These are phyloP conservation scores for Mya arenaria DNA, from an alignment of 1,140 invertebrate species.

Conservation along the genomic window DNA sequence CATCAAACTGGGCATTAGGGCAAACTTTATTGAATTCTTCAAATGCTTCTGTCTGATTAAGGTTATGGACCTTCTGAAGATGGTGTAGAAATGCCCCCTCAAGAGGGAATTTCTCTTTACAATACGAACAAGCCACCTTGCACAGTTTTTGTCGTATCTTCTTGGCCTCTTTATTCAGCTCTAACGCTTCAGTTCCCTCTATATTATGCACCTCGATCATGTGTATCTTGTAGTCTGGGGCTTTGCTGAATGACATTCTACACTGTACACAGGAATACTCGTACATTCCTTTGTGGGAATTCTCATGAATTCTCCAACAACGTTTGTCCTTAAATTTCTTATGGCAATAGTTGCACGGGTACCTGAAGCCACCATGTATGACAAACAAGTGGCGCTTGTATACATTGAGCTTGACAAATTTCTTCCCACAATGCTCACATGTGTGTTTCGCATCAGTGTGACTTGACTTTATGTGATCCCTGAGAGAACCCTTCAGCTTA, in stretches of 20 bases:
- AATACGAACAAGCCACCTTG: conserved; percentile 10
- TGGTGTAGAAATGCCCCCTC: conserved; percentile 10
- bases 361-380: conserved; percentile 35
- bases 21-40: neutral
- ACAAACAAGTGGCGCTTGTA: conserved; percentile 35
- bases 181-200: conserved; percentile 7
- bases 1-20: too few species aligned
- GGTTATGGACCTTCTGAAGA: conserved; percentile 20
- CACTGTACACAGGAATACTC: conserved; percentile 25
- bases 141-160: conserved; percentile 13
- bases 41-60: neutral
- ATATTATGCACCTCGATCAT: conserved; percentile 37
- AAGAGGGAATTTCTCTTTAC: conserved; percentile 31
- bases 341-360: conserved; percentile 26
- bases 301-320: conserved; percentile 27
- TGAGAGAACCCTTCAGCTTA: conserved; percentile 12
- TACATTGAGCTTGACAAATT: conserved; percentile 18
- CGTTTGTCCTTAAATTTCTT: conserved; percentile 40
- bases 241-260: conserved; percentile 22
- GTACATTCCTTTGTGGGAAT: conserved; percentile 33
- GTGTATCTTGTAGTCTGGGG: conserved; percentile 6
- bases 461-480: neutral
- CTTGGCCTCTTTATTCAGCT: conserved; percentile 10
- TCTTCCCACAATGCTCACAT: conserved; percentile 38
- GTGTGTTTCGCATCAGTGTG: conserved; percentile 19